A percentile compares a stretch with the other conserved stretches of the same genome.
phyloP scores from a whole-genome alignment of 2,797 vertebrate species.

The Tolypeutes matacus region DNA sequence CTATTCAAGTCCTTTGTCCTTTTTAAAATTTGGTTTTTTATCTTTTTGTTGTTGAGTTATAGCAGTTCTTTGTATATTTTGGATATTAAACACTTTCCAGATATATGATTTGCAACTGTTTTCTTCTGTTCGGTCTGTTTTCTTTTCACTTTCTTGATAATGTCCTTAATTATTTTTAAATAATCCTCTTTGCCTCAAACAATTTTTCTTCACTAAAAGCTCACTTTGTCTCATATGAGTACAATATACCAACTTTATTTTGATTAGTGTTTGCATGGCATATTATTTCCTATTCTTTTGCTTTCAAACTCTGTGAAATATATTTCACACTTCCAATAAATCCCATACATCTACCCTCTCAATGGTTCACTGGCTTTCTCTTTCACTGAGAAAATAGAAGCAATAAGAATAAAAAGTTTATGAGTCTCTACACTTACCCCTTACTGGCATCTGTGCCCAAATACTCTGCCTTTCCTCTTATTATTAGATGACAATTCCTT shows the following conservation, averaged over 20 bases:
- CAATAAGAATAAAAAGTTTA: background rate
- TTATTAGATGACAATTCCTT: background rate
- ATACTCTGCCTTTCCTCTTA: background rate
- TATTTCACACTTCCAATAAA: background rate
- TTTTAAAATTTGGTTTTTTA: too few relatives aligned
- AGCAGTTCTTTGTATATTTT: too few relatives aligned
- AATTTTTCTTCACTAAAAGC: background rate
- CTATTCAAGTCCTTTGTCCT: too few relatives aligned
- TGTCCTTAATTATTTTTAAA: background rate
- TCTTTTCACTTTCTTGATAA: too few relatives aligned
- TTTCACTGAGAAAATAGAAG: background rate
- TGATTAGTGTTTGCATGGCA: background rate
- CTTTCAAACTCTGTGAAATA: background rate
- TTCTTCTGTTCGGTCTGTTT: too few relatives aligned
- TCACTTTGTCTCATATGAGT: background rate
- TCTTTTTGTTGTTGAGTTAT: too few relatives aligned
- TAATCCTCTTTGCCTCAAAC: background rate
- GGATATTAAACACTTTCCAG: too few relatives aligned
- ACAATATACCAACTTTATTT: background rate
- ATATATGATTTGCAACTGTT: too few relatives aligned
- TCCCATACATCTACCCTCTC: background rate
- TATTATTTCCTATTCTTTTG: background rate
- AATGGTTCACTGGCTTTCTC: background rate
- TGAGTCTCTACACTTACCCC: background rate
- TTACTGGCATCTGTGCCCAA: background rate